These are phyloP conservation scores for Nasonia giraulti DNA, from an alignment of 1,140 invertebrate genomes.

Conservation along the genomic window DNA sequence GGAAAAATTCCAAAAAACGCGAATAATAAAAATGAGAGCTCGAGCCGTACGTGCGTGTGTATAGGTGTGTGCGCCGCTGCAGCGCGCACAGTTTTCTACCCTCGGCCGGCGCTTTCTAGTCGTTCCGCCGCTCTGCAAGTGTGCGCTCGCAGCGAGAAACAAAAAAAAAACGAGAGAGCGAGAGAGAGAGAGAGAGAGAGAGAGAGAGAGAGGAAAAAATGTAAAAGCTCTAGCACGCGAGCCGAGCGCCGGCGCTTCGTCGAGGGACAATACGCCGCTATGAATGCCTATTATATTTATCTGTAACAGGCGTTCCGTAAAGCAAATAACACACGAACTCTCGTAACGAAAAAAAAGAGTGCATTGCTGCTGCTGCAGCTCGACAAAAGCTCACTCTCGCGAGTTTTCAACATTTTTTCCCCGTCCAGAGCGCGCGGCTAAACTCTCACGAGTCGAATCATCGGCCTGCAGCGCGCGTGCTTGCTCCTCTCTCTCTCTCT, in stretches of 20 bases:
- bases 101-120: conserved; percentile 12
- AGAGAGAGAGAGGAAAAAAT: conserved; percentile 59
- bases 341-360: conserved; percentile 67
- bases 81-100: neutral
- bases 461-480: too few species aligned
- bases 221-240: conserved; percentile 67
- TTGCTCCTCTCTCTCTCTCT: neutral
- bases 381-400: neutral
- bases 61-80: neutral
- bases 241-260: conserved; percentile 62
- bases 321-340: conserved; percentile 69
- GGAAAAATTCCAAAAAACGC: conserved; percentile 75
- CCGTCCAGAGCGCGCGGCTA: neutral
- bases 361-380: neutral
- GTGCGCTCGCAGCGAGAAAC: conserved; percentile 59
- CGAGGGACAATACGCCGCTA: conserved; percentile 71
- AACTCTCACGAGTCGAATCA: conserved; percentile 45
- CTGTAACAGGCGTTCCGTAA: conserved; percentile 75
- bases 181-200: conserved; percentile 45
- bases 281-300: conserved; percentile 76
- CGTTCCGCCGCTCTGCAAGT: conserved; percentile 5
- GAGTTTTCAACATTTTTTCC: conserved; percentile 4
- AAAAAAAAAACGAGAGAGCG: conserved; percentile 55
- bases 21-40: conserved; percentile 73
- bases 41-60: conserved; percentile 44